phyloP scores from a whole-genome alignment of 2,113 vertebrate species.

The Scophthalmus maximus region DNA sequence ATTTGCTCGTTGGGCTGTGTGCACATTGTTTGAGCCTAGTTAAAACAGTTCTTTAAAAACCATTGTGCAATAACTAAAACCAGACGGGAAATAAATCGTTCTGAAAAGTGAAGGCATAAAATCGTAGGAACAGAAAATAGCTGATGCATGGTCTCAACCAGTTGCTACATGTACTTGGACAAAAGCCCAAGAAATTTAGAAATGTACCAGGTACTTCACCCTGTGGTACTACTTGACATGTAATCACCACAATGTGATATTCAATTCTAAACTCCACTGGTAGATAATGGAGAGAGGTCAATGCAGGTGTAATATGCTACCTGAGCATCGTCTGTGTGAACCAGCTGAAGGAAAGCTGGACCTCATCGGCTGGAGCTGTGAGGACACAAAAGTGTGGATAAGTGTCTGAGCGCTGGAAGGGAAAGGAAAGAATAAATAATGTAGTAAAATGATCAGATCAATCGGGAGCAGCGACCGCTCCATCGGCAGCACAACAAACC shows the following conservation, averaged over 20 bases:
- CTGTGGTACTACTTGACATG: too few species aligned
- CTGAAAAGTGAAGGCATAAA: too few species aligned
- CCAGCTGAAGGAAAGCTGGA: not conserved
- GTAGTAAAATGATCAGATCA: too few species aligned
- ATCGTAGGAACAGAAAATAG: too few species aligned
- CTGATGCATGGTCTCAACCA: not conserved
- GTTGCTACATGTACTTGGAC: too few species aligned
- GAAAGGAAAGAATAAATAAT: too few species aligned
- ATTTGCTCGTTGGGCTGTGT: not conserved
- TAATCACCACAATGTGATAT: too few species aligned
- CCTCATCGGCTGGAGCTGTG: conserved; percentile 3
- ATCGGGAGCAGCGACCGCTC: not conserved
- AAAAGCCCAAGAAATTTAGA: not conserved
- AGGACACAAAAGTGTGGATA: not conserved
- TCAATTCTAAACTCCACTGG: too few species aligned
- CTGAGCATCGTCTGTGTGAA: not conserved
- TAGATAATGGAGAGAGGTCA: not conserved
- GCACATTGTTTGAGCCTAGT: not conserved
- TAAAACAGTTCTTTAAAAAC: too few species aligned
- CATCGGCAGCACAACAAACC: not conserved
- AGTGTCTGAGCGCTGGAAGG: not conserved
- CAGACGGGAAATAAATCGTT: too few species aligned
- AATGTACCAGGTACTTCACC: too few species aligned
- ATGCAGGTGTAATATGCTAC: not conserved
- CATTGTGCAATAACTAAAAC: too few species aligned